These are phyloP conservation scores for Tanytarsus gracilentus DNA, from an alignment of 2,888 invertebrate species.

Conservation along the genomic window DNA sequence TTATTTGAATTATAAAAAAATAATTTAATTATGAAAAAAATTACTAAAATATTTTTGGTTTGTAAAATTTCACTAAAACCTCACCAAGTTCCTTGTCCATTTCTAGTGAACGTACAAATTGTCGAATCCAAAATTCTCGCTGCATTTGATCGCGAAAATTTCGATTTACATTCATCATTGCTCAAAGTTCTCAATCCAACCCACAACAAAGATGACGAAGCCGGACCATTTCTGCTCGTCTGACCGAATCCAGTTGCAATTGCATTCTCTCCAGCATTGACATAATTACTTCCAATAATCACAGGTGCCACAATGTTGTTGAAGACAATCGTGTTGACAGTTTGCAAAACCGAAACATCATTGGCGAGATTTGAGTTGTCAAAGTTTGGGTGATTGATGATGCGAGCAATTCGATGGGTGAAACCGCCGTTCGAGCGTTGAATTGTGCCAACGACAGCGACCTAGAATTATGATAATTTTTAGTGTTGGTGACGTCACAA, in stretches of 20 bases:
- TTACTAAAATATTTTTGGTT: too few species aligned
- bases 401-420: not conserved
- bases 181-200: not conserved
- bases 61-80: not conserved
- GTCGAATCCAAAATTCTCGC: not conserved
- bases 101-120: not conserved
- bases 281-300: not conserved
- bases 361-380: not conserved
- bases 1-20: not conserved
- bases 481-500: too few species aligned
- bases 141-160: not conserved
- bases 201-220: not conserved
- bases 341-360: not conserved
- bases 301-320: not conserved
- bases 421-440: not conserved
- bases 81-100: constrained; percentile 5
- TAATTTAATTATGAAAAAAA: too few species aligned
- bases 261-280: not conserved
- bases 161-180: not conserved
- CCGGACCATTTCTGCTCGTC: not conserved
- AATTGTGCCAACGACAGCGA: not conserved
- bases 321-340: not conserved
- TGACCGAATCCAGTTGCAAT: not conserved
- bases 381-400: not conserved
- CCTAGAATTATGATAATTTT: not conserved